A percentile compares a stretch with the other conserved stretches of the same genome.
Conservation (phyloP, 2,113 vertebrate species). For the Passer montanus region DNA sequence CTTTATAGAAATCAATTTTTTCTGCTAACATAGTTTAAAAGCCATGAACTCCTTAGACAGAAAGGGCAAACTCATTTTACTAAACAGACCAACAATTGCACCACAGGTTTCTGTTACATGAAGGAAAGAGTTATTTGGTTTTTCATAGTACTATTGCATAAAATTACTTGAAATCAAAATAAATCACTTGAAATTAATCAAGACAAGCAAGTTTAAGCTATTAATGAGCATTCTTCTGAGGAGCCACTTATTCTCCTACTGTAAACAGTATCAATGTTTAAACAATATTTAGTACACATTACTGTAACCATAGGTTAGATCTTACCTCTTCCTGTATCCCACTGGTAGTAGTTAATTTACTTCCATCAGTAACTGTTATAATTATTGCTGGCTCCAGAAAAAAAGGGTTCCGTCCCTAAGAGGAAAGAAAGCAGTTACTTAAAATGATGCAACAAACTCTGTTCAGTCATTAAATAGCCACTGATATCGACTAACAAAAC, state of each 20-base stretch:
- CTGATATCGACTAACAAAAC: not conserved
- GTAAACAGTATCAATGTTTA: not conserved
- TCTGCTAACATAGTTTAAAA: not conserved
- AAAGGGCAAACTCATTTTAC: not conserved
- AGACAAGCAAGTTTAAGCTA: not conserved
- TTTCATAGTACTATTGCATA: not conserved
- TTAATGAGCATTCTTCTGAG: not conserved
- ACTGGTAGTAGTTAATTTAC: constrained; percentile 86
- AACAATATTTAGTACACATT: not conserved
- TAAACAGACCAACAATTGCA: not conserved
- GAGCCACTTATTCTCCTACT: not conserved
- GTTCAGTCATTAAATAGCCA: not conserved
- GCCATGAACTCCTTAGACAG: not conserved
- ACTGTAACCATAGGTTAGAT: not conserved
- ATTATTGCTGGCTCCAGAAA: constrained; percentile 94
- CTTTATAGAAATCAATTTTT: not conserved
- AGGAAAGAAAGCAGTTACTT: not conserved
- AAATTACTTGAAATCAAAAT: not conserved
- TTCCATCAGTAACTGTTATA: constrained; percentile 91
- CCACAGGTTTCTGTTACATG: not conserved
- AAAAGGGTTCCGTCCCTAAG: constrained; percentile 91
- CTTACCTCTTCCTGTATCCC: constrained; percentile 94
- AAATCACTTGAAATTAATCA: not conserved
- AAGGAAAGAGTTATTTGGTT: not conserved
- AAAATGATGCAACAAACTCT: not conserved